A percentile compares a stretch with the other conserved stretches of the same genome.
phyloP scores from a whole-genome alignment of 2,113 vertebrate species.

The Elephantulus edwardii region DNA sequence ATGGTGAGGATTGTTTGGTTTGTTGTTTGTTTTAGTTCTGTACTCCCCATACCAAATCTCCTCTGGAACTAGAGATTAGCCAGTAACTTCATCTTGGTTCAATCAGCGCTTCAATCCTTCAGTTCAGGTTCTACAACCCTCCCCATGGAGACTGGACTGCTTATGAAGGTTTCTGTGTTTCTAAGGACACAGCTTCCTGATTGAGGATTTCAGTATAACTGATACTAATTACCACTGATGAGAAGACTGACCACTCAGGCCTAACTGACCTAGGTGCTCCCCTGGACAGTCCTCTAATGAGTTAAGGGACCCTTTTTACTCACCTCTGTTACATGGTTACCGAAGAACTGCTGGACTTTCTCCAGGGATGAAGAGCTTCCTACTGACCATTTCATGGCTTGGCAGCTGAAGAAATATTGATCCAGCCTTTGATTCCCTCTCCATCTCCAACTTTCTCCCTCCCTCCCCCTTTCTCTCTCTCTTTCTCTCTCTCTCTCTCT shows the following conservation, averaged over 20 bases:
- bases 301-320: not conserved
- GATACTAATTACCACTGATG: not conserved
- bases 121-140: not conserved
- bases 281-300: not conserved
- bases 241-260: no score
- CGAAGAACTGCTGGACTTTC: not conserved
- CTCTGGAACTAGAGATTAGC: not conserved
- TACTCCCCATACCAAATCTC: no score
- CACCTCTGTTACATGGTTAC: not conserved
- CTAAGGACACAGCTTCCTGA: not conserved
- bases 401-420: not conserved
- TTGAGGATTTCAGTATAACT: rapidly evolving
- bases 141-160: not conserved
- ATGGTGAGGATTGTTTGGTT: no score
- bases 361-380: not conserved
- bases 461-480: no score
- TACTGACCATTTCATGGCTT: no score
- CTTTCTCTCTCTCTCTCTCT: no score
- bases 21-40: not conserved
- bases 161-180: no score
- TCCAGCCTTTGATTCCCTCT: no score
- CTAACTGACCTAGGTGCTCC: no score
- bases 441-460: no score
- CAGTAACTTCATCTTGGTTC: not conserved
- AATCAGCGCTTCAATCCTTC: not conserved